Conservation (phyloP, 2,888 invertebrate genomes). For the Tryphoninae sp. region DNA sequence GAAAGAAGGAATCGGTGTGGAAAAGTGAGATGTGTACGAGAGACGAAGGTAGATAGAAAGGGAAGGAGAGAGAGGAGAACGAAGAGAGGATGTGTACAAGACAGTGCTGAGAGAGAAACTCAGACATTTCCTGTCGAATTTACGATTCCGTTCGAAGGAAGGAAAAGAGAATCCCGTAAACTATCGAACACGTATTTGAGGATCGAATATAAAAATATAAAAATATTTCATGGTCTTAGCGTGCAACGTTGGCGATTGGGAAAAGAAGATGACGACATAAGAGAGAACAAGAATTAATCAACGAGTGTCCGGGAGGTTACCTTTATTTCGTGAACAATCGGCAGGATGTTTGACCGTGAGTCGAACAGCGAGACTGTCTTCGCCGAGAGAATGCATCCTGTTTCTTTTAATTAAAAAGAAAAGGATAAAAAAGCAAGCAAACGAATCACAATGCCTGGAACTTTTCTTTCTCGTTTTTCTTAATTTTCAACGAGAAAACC, state of each 20-base stretch:
- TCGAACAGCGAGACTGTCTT: not conserved
- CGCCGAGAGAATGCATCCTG: not conserved
- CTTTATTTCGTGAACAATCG: not conserved
- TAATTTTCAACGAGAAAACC: not conserved
- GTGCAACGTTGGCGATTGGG: not conserved
- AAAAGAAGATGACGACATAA: not conserved
- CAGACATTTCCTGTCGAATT: conserved; percentile 64
- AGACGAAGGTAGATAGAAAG: not conserved
- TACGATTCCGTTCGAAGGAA: conserved; percentile 42
- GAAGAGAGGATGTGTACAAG: conserved; percentile 20
- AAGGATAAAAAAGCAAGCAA: not conserved
- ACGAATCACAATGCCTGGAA: too few species aligned
- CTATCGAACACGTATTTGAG: conserved; percentile 45
- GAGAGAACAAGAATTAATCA: not conserved
- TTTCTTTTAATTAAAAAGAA: too few species aligned
- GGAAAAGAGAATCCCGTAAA: conserved; percentile 38
- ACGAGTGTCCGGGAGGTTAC: not conserved
- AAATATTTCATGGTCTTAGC: not conserved
- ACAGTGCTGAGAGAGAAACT: conserved; percentile 37
- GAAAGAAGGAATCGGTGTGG: not conserved
- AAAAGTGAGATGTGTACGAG: not conserved
- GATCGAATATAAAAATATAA: conserved; percentile 45
- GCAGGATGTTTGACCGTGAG: not conserved
- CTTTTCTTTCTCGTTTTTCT: too few species aligned
- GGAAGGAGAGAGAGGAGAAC: not conserved